Conservation (phyloP, 2,797 vertebrate genomes). For the Chrysolophus pictus region DNA sequence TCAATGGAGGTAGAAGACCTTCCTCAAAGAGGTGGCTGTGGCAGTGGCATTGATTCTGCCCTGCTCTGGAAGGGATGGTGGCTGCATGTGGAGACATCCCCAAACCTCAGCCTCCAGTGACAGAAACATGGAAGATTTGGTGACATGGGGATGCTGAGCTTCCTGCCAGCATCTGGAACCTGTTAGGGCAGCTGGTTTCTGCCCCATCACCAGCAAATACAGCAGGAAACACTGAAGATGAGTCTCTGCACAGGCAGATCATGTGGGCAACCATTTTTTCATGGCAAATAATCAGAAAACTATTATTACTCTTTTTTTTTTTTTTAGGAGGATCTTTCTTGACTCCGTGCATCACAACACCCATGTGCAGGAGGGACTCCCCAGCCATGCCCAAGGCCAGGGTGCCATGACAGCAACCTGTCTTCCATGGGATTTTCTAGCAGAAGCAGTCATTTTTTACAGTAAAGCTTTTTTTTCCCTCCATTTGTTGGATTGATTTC, state of each 20-base stretch:
- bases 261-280: neutral
- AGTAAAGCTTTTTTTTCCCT: neutral
- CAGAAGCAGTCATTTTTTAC: neutral
- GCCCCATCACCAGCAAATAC: accelerated
- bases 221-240: neutral
- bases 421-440: neutral
- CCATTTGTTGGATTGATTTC: neutral
- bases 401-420: neutral
- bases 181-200: neutral
- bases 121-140: neutral
- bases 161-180: neutral
- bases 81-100: neutral
- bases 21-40: neutral
- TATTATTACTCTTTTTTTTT: too few species aligned
- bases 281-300: neutral
- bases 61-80: neutral
- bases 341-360: neutral
- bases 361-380: neutral
- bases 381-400: neutral
- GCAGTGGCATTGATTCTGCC: neutral
- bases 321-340: neutral
- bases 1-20: neutral
- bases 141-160: neutral
- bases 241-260: neutral
- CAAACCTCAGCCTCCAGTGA: neutral